These are phyloP conservation scores for Sylvia borin DNA, from an alignment of 2,797 vertebrate genomes.

Conservation along the genomic window DNA sequence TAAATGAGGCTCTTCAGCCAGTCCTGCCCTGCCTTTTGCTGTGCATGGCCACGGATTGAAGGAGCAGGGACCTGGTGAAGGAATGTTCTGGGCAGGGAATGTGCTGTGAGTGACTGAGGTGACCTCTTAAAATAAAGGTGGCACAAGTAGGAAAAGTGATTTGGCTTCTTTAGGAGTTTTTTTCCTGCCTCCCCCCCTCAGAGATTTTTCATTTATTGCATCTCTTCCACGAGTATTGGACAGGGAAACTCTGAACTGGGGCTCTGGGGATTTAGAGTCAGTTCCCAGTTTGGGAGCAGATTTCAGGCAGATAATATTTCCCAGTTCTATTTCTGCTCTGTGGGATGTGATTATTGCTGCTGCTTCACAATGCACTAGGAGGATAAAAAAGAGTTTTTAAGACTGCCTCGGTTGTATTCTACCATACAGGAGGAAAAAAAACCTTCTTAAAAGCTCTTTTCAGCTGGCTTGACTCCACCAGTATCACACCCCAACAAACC, in stretches of 20 bases:
- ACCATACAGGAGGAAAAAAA: not conserved
- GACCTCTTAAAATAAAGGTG: not conserved
- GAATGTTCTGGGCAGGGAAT: not conserved
- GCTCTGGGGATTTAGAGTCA: not conserved
- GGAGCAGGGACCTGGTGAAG: not conserved
- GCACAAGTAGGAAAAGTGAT: not conserved
- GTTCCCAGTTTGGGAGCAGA: slow-evolving; percentile 17
- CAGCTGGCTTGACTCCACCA: not conserved
- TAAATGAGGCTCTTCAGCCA: not conserved
- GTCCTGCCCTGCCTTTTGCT: not conserved
- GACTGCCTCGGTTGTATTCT: not conserved
- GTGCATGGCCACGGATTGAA: not conserved
- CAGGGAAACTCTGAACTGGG: not conserved
- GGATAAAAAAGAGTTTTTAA: not conserved
- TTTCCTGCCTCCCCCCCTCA: not conserved
- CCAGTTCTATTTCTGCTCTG: not conserved
- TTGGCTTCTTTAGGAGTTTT: not conserved
- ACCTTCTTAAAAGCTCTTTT: not conserved
- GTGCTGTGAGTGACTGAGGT: not conserved
- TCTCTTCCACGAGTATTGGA: not conserved
- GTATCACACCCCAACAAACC: not conserved
- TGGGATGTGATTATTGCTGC: not conserved
- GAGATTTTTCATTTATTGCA: not conserved
- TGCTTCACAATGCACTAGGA: not conserved
- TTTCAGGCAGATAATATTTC: slow-evolving; percentile 38